phyloP scores from a whole-genome alignment of 2,113 vertebrate genomes.

The Neomonachus schauinslandi region DNA sequence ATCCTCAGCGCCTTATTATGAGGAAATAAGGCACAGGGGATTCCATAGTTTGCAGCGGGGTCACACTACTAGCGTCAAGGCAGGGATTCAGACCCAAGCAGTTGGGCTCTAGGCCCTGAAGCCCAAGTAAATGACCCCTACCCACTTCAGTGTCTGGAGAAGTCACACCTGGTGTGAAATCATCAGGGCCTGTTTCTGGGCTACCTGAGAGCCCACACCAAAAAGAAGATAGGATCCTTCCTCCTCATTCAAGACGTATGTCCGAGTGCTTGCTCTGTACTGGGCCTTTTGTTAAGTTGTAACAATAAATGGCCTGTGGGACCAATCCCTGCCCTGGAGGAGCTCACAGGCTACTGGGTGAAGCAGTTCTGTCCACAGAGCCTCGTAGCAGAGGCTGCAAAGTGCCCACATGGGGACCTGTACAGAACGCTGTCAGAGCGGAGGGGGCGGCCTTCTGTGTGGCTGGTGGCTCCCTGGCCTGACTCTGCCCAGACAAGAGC shows the following conservation, averaged over 20 bases:
- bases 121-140: background rate
- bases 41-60: background rate
- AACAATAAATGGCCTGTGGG: background rate
- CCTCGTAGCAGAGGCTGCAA: accelerated
- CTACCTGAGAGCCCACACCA: background rate
- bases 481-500: background rate
- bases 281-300: background rate
- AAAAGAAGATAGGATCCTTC: background rate
- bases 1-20: background rate
- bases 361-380: background rate
- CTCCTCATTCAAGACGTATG: background rate
- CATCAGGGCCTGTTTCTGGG: background rate
- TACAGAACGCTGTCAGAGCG: accelerated
- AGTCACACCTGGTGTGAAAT: background rate
- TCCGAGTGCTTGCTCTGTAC: background rate
- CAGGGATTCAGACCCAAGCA: background rate
- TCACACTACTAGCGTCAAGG: background rate
- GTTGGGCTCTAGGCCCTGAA: background rate
- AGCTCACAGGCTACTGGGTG: background rate
- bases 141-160: too few species aligned
- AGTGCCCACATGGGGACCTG: too few species aligned
- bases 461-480: background rate
- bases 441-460: too few species aligned
- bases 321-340: background rate
- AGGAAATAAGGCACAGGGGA: background rate